These are phyloP conservation scores for Eubasilissa regina DNA, from an alignment of 1,140 invertebrate genomes.

Conservation along the genomic window DNA sequence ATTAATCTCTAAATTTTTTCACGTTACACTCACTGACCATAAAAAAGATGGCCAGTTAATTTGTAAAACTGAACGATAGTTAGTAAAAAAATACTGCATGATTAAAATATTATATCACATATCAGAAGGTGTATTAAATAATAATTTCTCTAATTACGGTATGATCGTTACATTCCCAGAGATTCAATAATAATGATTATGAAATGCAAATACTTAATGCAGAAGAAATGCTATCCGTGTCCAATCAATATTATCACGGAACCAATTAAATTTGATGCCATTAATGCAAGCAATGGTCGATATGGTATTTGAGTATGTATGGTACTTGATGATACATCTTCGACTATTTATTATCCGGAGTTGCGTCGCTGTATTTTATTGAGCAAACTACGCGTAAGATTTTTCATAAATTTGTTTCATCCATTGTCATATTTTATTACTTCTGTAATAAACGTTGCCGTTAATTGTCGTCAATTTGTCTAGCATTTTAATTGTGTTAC, in stretches of 20 bases:
- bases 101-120: slow-evolving; percentile 8
- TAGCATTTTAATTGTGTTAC: no score
- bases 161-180: background rate
- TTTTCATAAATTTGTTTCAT: no score
- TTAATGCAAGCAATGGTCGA: no score
- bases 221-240: slow-evolving; percentile 26
- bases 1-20: no score
- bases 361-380: slow-evolving; percentile 30
- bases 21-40: no score
- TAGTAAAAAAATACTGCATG: background rate
- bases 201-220: slow-evolving; percentile 9
- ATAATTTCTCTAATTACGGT: background rate
- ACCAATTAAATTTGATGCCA: background rate
- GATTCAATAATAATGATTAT: slow-evolving; percentile 2
- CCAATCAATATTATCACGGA: background rate
- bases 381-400: background rate
- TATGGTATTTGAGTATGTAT: background rate
- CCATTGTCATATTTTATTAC: no score
- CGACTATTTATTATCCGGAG: slow-evolving; percentile 5
- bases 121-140: background rate
- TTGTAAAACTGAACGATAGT: background rate
- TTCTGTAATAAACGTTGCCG: no score
- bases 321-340: background rate
- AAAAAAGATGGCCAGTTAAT: no score
- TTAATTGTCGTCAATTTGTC: no score